phyloP scores from a whole-genome alignment of 2,888 invertebrate species.

The Schizaphis graminum region DNA sequence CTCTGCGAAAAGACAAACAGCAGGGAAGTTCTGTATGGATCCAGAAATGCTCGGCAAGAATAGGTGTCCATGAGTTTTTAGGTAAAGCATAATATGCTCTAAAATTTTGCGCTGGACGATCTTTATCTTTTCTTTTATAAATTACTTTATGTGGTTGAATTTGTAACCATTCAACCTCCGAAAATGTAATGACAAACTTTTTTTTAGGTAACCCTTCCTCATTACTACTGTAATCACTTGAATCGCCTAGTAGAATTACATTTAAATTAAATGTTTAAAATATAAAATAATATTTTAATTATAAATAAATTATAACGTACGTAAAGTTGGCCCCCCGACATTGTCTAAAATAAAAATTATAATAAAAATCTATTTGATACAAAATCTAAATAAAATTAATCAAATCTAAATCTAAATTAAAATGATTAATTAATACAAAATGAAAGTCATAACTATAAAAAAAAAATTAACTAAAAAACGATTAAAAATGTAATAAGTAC shows the following conservation, averaged over 20 bases:
- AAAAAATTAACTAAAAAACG: too few relatives aligned
- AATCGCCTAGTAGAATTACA: not conserved
- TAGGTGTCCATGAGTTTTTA: not conserved
- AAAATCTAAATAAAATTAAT: too few relatives aligned
- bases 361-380: too few relatives aligned
- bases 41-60: not conserved
- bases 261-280: not conserved
- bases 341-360: too few relatives aligned
- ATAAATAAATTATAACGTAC: too few relatives aligned
- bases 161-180: not conserved
- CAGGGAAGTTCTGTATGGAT: not conserved
- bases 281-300: too few relatives aligned
- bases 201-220: not conserved
- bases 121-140: not conserved
- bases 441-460: too few relatives aligned
- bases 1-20: not conserved
- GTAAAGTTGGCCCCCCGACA: too few relatives aligned
- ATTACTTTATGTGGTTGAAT: not conserved
- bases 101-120: not conserved
- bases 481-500: too few relatives aligned
- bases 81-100: not conserved
- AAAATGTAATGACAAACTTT: not conserved
- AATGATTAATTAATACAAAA: too few relatives aligned
- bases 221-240: constrained; percentile 1
- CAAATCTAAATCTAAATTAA: too few relatives aligned